phyloP scores from a whole-genome alignment of 2,888 invertebrate genomes.

The Caenorhabditis japonica region DNA sequence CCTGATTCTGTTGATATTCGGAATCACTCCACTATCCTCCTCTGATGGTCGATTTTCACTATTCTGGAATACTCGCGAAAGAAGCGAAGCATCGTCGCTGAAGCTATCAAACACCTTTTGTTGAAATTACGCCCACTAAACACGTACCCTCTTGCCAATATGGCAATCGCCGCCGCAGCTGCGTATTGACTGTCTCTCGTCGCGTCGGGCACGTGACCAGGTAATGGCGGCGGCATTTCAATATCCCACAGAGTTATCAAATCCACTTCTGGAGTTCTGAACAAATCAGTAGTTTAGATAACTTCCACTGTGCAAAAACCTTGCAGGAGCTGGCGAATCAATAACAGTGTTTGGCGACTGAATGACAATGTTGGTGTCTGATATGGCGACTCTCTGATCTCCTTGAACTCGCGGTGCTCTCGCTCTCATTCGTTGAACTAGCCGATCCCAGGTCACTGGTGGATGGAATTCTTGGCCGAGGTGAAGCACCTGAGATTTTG shows the following conservation, averaged over 20 bases:
- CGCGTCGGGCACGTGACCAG: conserved; percentile 43
- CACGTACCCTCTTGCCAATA: conserved; percentile 51
- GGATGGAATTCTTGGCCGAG: conserved; percentile 47
- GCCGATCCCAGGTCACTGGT: conserved; percentile 30
- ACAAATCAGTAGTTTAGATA: not conserved
- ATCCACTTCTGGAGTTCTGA: conserved; percentile 32
- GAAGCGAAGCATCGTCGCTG: conserved; percentile 29
- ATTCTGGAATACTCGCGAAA: conserved; percentile 23
- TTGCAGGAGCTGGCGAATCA: conserved; percentile 30
- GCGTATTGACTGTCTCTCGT: conserved; percentile 59
- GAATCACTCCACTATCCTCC: not conserved
- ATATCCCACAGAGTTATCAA: conserved; percentile 58
- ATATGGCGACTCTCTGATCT: conserved; percentile 41
- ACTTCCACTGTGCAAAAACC: conserved; percentile 1
- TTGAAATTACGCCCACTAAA: not conserved
- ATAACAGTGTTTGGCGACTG: conserved; percentile 56
- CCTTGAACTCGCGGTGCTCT: conserved; percentile 34
- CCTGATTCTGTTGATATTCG: not conserved
- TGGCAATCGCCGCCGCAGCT: conserved; percentile 59
- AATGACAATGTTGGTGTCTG: conserved; percentile 59
- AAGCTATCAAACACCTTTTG: not conserved
- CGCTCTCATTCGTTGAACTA: conserved; percentile 39
- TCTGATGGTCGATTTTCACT: not conserved
- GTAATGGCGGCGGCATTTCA: conserved; percentile 51
- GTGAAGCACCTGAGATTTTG: conserved; percentile 49